Conservation (phyloP, 2,113 vertebrate genomes). For the Indri indri region DNA sequence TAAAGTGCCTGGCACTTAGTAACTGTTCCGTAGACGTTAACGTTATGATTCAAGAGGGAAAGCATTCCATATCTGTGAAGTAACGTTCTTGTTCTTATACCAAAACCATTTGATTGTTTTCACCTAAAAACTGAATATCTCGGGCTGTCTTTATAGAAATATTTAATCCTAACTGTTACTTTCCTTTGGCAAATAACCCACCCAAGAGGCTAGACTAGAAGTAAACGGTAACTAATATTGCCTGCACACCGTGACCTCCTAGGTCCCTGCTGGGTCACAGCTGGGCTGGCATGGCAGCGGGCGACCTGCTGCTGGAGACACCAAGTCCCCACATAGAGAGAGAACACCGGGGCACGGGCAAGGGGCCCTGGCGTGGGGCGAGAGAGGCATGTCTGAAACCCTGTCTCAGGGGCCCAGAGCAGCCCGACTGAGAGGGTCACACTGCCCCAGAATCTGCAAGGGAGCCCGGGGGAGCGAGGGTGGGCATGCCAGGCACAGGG, state of each 20-base stretch:
- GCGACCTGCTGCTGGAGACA: background rate
- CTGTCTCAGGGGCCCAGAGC: no score
- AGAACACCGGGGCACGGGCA: background rate
- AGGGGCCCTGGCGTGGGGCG: no score
- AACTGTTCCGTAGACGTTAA: background rate
- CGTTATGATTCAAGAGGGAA: background rate
- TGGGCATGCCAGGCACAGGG: background rate
- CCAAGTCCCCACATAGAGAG: background rate
- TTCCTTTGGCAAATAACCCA: background rate
- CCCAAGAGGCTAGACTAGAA: background rate
- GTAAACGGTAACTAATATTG: background rate
- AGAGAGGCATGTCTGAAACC: no score
- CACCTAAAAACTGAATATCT: background rate
- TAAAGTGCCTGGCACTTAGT: background rate
- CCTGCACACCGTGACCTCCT: background rate
- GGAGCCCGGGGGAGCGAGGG: background rate
- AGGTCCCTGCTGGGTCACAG: background rate
- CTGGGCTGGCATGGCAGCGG: background rate
- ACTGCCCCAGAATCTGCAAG: background rate
- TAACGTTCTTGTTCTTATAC: background rate
- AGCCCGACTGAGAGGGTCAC: background rate
- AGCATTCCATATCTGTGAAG: background rate
- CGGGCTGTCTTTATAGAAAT: constrained; percentile 7
- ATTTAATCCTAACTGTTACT: background rate
- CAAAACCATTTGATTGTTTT: background rate